These are phyloP conservation scores for Cotesia chilonis DNA, from an alignment of 1,140 invertebrate species.

Conservation along the genomic window DNA sequence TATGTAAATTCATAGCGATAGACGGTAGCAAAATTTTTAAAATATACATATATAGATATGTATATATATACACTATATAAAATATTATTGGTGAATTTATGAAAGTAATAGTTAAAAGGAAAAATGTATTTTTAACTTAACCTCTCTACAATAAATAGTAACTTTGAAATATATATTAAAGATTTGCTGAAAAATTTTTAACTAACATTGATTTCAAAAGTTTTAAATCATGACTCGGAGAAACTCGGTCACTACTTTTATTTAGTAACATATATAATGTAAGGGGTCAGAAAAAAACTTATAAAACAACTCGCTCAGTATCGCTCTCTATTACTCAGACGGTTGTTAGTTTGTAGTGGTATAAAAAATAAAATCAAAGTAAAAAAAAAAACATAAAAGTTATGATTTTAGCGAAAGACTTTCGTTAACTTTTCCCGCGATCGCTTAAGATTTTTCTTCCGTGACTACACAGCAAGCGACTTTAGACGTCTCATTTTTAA, in stretches of 20 bases:
- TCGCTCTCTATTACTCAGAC: constrained; percentile 28
- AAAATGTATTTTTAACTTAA: not conserved
- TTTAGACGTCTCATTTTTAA: no score
- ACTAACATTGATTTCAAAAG: constrained; percentile 17
- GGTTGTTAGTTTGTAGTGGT: constrained; percentile 20
- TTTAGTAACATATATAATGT: not conserved
- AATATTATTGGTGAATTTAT: constrained; percentile 2
- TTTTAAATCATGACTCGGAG: constrained; percentile 34
- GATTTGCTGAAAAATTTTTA: constrained; percentile 26
- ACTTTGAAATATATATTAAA: not conserved
- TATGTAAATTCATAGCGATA: no score
- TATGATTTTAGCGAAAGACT: constrained; percentile 7
- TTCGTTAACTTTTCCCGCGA: constrained; percentile 9
- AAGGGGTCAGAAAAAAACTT: constrained; percentile 25
- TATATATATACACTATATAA: not conserved
- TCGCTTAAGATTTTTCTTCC: constrained; percentile 23
- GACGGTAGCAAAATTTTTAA: not conserved
- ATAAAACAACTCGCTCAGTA: constrained; percentile 7
- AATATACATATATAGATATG: not conserved
- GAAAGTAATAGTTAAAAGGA: not conserved
- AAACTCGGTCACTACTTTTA: constrained; percentile 32
- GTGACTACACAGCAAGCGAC: not conserved
- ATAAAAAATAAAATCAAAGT: constrained; percentile 21
- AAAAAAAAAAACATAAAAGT: constrained; percentile 14
- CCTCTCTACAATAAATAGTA: not conserved